Base-by-base conservation (phyloP, 2,113 vertebrate genomes). In the Boulengerochromis microlepis region DNA sequence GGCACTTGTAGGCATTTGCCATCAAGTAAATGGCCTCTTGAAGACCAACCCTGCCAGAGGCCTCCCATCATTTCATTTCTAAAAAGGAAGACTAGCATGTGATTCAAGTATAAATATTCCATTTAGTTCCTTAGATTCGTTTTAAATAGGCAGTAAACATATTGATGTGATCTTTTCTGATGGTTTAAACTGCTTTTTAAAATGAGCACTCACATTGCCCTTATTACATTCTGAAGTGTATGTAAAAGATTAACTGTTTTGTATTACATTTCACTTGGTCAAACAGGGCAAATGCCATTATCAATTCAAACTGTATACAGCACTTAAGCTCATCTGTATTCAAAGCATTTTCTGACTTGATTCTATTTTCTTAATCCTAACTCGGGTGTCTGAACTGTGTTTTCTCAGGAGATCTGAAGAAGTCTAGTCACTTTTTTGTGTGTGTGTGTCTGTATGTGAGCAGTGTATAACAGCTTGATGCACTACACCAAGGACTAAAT, bases 401-500 rank as follows among this genome's bases (percentile, higher is more conserved):
- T 81, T 81, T 57, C 53, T 24, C 45, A 47, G 33, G n/a, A 40
- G 53, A n/a, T 57, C 45, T 53, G 31, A 80, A 33, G 4, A 11
- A 82, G 13, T 57, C 53, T 26, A 83, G 61, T 50, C 10, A 8
- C 50, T 22, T 89, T 84, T 4, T 5, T 12, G 2, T 38, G 5
- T 82, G 59, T 81, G 15, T 50, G 6, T 50, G 24, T 78, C 4
- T 76, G 24, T 19, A 29, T 47, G 71, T 76, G 71, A 83, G 82
- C 26, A 59, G 33, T 26, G 71, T 53, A 64, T 22, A 86, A 80
- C 15, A 59, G 80, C 88, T 86, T 80, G 18, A 87, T 53, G 29
- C 85, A 84, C 52, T 80, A 40, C 54, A 90, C 93, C 88, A 87
- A 88, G 89, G 88, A 47, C 85, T 91, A 78, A 88, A 89, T 86